A percentile compares a stretch with the other conserved stretches of the same genome.
Evolutionary conservation across 2,888 invertebrate species (phyloP).

Genomic region (Subacronicta megacephala): DNA sequence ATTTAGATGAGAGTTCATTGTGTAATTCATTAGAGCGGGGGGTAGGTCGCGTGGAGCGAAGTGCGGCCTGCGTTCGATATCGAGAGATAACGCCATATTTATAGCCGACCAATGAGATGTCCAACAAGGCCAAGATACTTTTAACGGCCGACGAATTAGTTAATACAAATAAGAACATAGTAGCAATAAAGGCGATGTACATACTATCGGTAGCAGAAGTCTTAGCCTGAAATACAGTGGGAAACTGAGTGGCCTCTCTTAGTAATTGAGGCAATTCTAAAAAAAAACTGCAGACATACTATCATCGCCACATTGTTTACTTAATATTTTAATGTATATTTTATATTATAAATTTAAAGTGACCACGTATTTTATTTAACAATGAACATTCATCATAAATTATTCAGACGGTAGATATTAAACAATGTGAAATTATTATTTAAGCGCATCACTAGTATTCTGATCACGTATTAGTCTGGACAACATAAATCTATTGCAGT

Average conservation of each 20-base stretch:
- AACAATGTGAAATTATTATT: constrained; percentile 41
- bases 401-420: constrained; percentile 30
- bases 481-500: constrained; percentile 63
- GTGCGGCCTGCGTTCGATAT: constrained; percentile 85
- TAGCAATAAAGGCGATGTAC: constrained; percentile 53
- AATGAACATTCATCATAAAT: constrained; percentile 16
- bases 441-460: constrained; percentile 47
- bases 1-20: constrained; percentile 90
- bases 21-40: constrained; percentile 89
- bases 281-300: no score
- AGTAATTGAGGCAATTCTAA: background rate
- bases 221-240: constrained; percentile 32
- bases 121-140: constrained; percentile 81
- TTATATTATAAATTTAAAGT: background rate
- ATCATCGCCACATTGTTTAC: no score
- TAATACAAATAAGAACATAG: constrained; percentile 76
- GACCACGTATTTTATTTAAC: constrained; percentile 12
- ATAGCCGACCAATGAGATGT: constrained; percentile 85
- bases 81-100: constrained; percentile 87
- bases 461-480: constrained; percentile 58
- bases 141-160: constrained; percentile 83
- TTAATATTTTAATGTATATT: background rate
- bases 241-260: constrained; percentile 14
- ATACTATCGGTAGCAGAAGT: constrained; percentile 34
- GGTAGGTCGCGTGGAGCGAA: constrained; percentile 78